Evolutionary conservation across 2,113 vertebrate species (phyloP), one percentile per base, ranked within the genome.

Genomic region (Labeo rohita): DNA sequence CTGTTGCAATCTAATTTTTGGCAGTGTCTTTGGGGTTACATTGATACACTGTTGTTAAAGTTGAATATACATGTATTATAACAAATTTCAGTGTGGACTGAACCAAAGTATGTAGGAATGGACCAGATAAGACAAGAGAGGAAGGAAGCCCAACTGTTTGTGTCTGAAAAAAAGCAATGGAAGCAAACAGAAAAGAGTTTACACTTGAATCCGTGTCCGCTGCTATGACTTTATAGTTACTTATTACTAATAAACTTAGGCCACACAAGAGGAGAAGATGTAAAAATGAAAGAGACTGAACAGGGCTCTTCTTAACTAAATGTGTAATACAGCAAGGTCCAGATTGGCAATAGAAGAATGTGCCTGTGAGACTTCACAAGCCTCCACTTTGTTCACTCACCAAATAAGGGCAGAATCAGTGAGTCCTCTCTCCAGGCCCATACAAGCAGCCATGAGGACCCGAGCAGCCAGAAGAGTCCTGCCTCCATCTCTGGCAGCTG

Each of bases 401-500:
- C 82, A 84, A 56, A 73, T 84, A 74, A 23, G 82, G 82, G 36
- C 82, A 74, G 50, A 73, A 74, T 34, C 68, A 56, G 82, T 23
- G 50, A 56, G 82, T 36, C n/a, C 16, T 45, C 36, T 83, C 16
- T 43, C 3, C 52, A 72, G 66, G 21, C 50, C 47, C 65, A 70
- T 70, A 70, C 80, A 83, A 66, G 49, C 80, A 36, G 47, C 28
- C 43, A 74, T 47, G n/a, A 49, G 70, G 73, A 75, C 11, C 73
- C 49, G 45, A 23, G 56, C 21, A n/a, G 56, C 2, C 56, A 59
- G 54, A 16, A 8, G 43, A 23, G 43, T n/a, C 43, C 70, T 74
- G 68, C 70, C 72, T 74, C 10, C 6, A 15, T 50, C 72, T 49
- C n/a, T 50, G n/a, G 5, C 21, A 10, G 18, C 18, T 73, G 18